Conservation (phyloP, 2,888 invertebrate species). For the Stenodera caucasica region DNA sequence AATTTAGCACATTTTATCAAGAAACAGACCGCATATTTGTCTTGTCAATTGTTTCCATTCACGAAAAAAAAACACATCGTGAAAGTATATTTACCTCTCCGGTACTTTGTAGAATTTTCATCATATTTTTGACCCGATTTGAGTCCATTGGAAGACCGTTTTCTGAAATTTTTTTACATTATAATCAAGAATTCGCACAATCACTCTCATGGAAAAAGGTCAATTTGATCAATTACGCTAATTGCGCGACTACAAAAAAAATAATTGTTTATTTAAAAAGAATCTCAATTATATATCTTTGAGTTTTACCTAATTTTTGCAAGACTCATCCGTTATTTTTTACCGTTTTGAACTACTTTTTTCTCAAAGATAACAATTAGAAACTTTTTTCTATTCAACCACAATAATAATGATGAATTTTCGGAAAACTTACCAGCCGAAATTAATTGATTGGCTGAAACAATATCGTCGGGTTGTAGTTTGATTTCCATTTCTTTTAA, state of each 20-base stretch:
- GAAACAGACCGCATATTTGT: slow-evolving; percentile 21
- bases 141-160: slow-evolving; percentile 35
- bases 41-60: slow-evolving; percentile 5
- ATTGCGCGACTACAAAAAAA: slow-evolving; percentile 19
- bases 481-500: slow-evolving; percentile 79
- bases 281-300: background rate
- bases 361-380: background rate
- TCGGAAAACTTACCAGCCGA: background rate
- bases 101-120: slow-evolving; percentile 64
- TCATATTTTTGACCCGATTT: slow-evolving; percentile 55
- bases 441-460: slow-evolving; percentile 58
- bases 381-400: background rate
- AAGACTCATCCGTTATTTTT: background rate
- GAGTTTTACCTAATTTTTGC: background rate
- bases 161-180: no score
- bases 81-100: slow-evolving; percentile 60
- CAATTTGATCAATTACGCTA: background rate
- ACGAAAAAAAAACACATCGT: background rate
- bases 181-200: background rate
- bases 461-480: slow-evolving; percentile 65
- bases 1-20: slow-evolving; percentile 19
- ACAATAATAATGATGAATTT: no score
- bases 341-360: background rate
- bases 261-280: background rate
- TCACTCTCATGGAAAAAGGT: background rate